phyloP scores from a whole-genome alignment of 2,113 vertebrate species.

The Oryzias celebensis region DNA sequence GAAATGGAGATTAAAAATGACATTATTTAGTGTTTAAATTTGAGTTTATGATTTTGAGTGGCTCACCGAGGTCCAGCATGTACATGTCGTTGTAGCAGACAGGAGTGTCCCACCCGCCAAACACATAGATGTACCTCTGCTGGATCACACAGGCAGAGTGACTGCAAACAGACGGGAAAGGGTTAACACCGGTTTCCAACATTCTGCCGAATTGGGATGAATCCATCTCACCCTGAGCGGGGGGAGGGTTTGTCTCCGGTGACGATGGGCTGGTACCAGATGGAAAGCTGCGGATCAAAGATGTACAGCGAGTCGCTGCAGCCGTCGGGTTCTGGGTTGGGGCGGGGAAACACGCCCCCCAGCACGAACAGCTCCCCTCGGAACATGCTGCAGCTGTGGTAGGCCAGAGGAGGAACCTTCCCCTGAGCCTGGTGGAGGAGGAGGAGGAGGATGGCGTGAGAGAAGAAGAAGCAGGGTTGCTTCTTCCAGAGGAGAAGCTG shows the following conservation, averaged over 20 bases:
- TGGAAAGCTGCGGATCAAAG: slow-evolving; percentile 81
- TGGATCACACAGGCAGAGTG: slow-evolving; percentile 78
- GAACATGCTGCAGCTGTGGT: slow-evolving; percentile 80
- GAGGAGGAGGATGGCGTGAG: neutral
- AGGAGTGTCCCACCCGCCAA: slow-evolving; percentile 77
- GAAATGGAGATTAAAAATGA: slow-evolving; percentile 4
- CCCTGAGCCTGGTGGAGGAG: slow-evolving; percentile 68
- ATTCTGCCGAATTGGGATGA: neutral
- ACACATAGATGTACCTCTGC: slow-evolving; percentile 72
- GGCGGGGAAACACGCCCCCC: slow-evolving; percentile 78
- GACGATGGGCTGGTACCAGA: slow-evolving; percentile 85
- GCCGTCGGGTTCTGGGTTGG: slow-evolving; percentile 74
- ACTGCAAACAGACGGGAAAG: slow-evolving; percentile 37
- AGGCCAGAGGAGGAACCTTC: slow-evolving; percentile 79
- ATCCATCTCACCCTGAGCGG: slow-evolving; percentile 76
- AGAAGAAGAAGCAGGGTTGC: neutral
- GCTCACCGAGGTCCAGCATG: slow-evolving; percentile 81
- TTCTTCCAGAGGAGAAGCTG: neutral
- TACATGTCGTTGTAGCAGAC: slow-evolving; percentile 81
- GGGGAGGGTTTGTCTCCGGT: slow-evolving; percentile 76
- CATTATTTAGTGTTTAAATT: fast-evolving
- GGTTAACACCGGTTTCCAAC: fast-evolving
- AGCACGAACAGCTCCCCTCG: slow-evolving; percentile 78
- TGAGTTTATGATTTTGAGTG: neutral
- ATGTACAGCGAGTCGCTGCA: slow-evolving; percentile 83